phyloP scores from a whole-genome alignment of 2,113 vertebrate genomes.

The Festucalex cinctus region DNA sequence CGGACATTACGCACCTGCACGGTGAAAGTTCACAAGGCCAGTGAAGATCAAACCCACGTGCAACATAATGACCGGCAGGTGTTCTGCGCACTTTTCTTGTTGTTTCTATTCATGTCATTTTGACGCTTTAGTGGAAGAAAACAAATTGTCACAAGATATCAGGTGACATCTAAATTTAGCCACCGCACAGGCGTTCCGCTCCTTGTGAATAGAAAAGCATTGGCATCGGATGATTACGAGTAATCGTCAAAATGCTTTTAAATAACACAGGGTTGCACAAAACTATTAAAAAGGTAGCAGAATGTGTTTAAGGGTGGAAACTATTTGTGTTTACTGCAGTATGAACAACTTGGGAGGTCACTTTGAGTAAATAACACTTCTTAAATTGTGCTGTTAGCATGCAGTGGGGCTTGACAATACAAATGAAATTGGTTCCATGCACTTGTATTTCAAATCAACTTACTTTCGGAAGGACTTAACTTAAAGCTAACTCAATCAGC shows the following conservation, averaged over 20 bases:
- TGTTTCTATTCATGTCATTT: slow-evolving; percentile 18
- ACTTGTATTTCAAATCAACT: too few relatives aligned
- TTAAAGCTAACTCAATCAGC: slow-evolving; percentile 47
- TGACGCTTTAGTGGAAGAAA: slow-evolving; percentile 8
- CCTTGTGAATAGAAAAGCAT: not conserved
- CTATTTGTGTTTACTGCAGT: not conserved
- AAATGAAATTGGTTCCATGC: too few relatives aligned
- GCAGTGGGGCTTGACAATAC: too few relatives aligned
- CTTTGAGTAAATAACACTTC: not conserved
- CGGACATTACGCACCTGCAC: not conserved
- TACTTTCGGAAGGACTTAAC: slow-evolving; percentile 10
- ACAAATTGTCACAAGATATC: not conserved
- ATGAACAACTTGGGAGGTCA: not conserved
- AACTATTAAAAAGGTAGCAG: not conserved
- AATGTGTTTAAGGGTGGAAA: not conserved
- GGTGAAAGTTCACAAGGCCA: not conserved
- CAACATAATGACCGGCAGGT: slow-evolving; percentile 22
- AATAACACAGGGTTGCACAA: not conserved
- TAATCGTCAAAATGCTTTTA: not conserved
- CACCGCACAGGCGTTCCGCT: not conserved
- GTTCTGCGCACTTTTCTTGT: slow-evolving; percentile 14
- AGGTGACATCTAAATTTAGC: not conserved
- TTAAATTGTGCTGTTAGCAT: not conserved
- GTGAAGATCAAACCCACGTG: not conserved
- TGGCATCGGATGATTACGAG: not conserved